Evolutionary conservation across 1,140 invertebrate genomes (phyloP), one percentile per base, ranked within the genome.

Genomic region (Drosophila pseudoananassae): DNA sequence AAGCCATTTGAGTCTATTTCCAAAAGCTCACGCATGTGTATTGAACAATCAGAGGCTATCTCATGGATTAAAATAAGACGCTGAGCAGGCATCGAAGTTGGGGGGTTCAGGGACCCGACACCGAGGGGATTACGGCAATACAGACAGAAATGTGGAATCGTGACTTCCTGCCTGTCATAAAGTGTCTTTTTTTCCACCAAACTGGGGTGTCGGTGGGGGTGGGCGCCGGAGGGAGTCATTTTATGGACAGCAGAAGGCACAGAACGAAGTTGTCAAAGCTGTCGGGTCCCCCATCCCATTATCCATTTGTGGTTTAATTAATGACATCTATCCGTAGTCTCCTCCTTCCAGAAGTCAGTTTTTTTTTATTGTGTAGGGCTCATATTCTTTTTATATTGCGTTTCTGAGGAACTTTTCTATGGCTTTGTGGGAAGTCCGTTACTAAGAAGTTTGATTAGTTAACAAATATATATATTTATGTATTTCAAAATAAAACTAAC

Each of bases 281-380:
- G 78, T 56, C 51, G 68, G 36, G 29, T 27, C 31, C 43, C 17
- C 40, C 25, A 20, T 31, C 55, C 63, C 50, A 73, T 68, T 64
- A 66, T 40, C 82, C 82, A 85, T 85, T 85, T 85, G 81, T 53
- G 81, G 81, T 78, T 85, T 87, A 85, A 87, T 85, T 85, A 87
- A 85, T 85, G 82, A 81, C 82, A 87, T 81, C 56, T 73, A 73
- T 57, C 63, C 40, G 46, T 27, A 38, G 49, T 23, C 31, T 12
- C 33, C 72, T 56, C 51, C 53, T 29, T 31, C 51, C 25, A 36
- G 38, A 4, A 17, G n/a, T 14, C 40, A 38, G 10, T 36, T 27
- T 43, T 54, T 27, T 56, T 54, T 23, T 52, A 20, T 56, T 46
- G 4, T 8, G 40, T 4, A 14, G 31, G 50, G 23, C 17, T 29